Conservation (phyloP, 2,797 vertebrate species). For the Mormyrops attenuatus region DNA sequence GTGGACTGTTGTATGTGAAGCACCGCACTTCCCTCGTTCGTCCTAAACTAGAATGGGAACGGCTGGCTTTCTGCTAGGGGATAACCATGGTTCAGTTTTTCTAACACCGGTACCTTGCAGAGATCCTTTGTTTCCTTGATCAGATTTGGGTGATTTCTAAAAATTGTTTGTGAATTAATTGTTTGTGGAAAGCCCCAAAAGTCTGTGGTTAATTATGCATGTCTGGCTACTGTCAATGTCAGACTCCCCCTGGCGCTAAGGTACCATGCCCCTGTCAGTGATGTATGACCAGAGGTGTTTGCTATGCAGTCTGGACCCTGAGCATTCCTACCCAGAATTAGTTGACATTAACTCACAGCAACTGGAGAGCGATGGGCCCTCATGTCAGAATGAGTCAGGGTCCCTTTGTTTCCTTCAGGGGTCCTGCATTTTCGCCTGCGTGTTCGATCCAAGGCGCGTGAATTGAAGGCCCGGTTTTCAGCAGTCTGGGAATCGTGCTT, state of each 20-base stretch:
- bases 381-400: neutral
- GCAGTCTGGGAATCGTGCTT: neutral
- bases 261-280: neutral
- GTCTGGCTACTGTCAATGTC: neutral
- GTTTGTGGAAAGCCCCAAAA: neutral
- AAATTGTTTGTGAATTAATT: neutral
- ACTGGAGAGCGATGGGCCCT: neutral
- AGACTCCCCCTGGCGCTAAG: neutral
- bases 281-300: neutral
- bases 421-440: neutral
- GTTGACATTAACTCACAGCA: neutral
- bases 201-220: neutral
- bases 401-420: neutral
- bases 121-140: neutral
- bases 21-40: neutral
- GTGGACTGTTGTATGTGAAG: neutral
- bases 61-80: neutral
- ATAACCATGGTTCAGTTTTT: neutral
- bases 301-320: neutral
- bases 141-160: neutral
- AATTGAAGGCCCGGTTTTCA: neutral
- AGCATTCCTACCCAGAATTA: neutral
- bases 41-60: neutral
- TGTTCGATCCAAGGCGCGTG: neutral
- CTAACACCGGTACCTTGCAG: neutral